phyloP scores from a whole-genome alignment of 2,888 invertebrate species.

The Erpobdella octoculata region DNA sequence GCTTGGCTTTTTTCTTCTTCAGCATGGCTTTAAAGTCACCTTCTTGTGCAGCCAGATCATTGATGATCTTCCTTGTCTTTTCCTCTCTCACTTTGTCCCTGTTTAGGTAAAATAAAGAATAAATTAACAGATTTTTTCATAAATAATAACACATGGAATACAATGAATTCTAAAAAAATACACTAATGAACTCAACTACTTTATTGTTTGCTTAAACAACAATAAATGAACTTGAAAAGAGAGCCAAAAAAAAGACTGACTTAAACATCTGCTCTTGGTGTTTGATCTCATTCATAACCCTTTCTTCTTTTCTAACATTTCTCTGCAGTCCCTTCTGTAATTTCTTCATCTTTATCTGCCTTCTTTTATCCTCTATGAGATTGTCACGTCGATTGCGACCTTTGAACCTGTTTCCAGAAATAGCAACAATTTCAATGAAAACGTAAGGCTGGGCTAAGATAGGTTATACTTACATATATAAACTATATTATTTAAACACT shows the following conservation, averaged over 20 bases:
- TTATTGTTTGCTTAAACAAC: too few relatives aligned
- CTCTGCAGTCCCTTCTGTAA: constrained; percentile 21
- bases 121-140: not conserved
- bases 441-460: not conserved
- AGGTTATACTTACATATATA: too few relatives aligned
- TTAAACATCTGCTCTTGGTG: constrained; percentile 5
- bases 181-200: too few relatives aligned
- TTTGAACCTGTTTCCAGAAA: not conserved
- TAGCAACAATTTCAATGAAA: not conserved
- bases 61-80: constrained; percentile 20
- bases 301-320: constrained; percentile 25
- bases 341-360: constrained; percentile 20
- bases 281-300: constrained; percentile 11
- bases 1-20: constrained; percentile 8
- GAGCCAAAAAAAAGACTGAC: too few relatives aligned
- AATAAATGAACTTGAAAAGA: too few relatives aligned
- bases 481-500: too few relatives aligned
- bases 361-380: constrained; percentile 1
- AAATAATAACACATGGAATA: too few relatives aligned
- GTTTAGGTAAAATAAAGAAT: not conserved
- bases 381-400: too few relatives aligned
- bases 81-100: constrained; percentile 18
- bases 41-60: constrained; percentile 19
- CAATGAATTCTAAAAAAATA: not conserved
- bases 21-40: constrained; percentile 12